Evolutionary conservation across 2,888 invertebrate species (phyloP), one percentile per base, ranked within the genome.

Genomic region (Platypus cylindrus): DNA sequence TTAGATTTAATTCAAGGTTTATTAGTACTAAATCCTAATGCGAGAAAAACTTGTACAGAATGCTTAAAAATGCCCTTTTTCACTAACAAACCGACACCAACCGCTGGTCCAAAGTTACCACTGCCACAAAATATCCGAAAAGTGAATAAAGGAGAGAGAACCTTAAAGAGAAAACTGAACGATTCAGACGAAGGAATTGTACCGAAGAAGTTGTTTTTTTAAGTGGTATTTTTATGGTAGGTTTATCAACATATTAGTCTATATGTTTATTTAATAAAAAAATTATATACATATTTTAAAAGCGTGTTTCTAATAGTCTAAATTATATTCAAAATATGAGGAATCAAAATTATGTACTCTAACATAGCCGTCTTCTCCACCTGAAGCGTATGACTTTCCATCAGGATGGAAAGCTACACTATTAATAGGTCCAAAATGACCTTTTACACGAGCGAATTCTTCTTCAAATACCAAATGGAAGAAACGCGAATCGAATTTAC

Each of bases 371-470:
- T 99, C 98, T 67, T 99, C 98, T 57, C 95, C 97, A 15, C 98
- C 98, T 32, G 93, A 91, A 37, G 87, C 85, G 62, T 90, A 93
- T 58, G 91, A 89, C 58, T 82, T 86, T 32, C 98, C 98, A 67
- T 93, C 91, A 2, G 98, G 98, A 66, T 95, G 94, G 69, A 97
- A 98, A 31, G 89, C 83, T 49, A 97, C 75, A 64, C 91, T 91
- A 73, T 99, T 98, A 54, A 99, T 98, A 2, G 98, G 98, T 50
- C 98, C 98, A 58, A 99, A 99, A 66, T 99, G 98, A 37, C 97
- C 97, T 61, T 97, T 98, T n/a, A 99, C 80, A 40, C 93, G 71
- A 1, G 84, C 94, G 63, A 95, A 95, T 59, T 95, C 95, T 56
- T 95, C 93, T 64, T 94, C 94, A 62, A 91, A 95, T 15, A 95